A percentile compares a stretch with the other conserved stretches of the same genome.
These are phyloP conservation scores for Tursiops truncatus DNA, from an alignment of 2,113 vertebrate species.

Conservation along the genomic window DNA sequence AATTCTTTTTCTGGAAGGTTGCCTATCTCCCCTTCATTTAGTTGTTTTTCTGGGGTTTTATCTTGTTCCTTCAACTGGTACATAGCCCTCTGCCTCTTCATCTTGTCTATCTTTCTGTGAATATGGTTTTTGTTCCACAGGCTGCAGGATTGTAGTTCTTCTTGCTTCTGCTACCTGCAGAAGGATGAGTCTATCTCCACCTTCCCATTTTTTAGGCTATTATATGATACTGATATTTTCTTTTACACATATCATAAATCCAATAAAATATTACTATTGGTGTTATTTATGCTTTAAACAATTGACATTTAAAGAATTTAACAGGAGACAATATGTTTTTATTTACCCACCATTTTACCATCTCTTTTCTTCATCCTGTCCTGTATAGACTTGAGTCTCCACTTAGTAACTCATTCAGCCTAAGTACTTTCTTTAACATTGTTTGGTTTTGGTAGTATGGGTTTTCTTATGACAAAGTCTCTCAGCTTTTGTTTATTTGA, in stretches of 20 bases:
- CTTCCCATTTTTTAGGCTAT: background rate
- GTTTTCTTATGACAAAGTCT: background rate
- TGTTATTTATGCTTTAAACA: background rate
- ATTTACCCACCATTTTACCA: background rate
- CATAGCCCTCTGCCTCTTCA: too few species aligned
- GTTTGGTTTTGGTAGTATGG: background rate
- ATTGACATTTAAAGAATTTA: background rate
- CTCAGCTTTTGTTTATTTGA: background rate
- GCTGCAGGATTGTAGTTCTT: too few species aligned
- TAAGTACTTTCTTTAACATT: background rate
- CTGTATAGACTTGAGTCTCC: background rate
- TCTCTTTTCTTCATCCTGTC: background rate
- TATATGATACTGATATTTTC: background rate
- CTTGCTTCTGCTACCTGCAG: too few species aligned
- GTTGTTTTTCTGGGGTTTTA: too few species aligned
- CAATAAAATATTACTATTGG: background rate
- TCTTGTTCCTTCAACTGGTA: too few species aligned
- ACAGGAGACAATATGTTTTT: background rate
- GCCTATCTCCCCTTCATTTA: too few species aligned
- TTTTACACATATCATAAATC: background rate
- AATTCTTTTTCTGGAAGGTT: too few species aligned
- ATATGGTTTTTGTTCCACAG: too few species aligned
- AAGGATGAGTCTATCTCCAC: too few species aligned
- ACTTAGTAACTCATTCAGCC: background rate
- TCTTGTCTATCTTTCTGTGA: too few species aligned